These are phyloP conservation scores for Prunella himalayana DNA, from an alignment of 2,113 vertebrate genomes.

Conservation along the genomic window DNA sequence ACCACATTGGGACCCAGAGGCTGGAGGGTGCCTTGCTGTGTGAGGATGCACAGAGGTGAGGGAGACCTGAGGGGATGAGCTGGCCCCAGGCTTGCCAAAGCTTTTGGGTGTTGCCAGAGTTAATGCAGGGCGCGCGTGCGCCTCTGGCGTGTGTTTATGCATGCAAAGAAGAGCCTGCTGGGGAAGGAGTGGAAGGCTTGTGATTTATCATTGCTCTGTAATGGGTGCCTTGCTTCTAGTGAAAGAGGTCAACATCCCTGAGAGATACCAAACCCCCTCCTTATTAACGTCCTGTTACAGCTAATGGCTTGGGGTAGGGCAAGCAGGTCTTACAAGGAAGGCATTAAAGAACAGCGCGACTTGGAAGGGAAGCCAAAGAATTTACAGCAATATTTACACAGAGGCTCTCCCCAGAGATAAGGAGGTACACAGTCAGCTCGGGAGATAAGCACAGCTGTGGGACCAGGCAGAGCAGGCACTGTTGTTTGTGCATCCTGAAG, in stretches of 20 bases:
- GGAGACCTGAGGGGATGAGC: not conserved
- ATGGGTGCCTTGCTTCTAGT: conserved; percentile 72
- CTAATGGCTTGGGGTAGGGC: conserved; percentile 76
- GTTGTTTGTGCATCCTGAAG: conserved; percentile 17
- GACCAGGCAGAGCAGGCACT: not conserved
- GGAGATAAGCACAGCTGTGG: conserved; percentile 53
- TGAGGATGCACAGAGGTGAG: not conserved
- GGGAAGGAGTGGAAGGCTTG: conserved; percentile 66
- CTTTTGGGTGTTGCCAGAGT: conserved; percentile 37
- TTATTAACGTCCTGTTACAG: conserved; percentile 75
- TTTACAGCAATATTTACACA: conserved; percentile 65
- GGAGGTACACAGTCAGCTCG: conserved; percentile 39
- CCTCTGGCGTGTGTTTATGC: conserved; percentile 57
- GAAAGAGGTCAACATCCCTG: conserved; percentile 69
- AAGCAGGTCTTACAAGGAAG: conserved; percentile 73
- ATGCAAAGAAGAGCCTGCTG: conserved; percentile 70
- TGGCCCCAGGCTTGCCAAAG: not conserved
- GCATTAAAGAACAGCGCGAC: conserved; percentile 64
- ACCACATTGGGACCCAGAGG: not conserved
- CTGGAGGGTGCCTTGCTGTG: not conserved
- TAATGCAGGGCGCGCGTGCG: not conserved
- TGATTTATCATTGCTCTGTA: conserved; percentile 76
- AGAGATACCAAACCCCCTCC: conserved; percentile 73
- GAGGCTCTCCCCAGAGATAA: conserved; percentile 61
- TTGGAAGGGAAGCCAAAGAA: conserved; percentile 66